A percentile compares a stretch with the other conserved stretches of the same genome.
These are phyloP conservation scores for Rhingia campestris DNA, from an alignment of 2,888 invertebrate genomes.

Conservation along the genomic window DNA sequence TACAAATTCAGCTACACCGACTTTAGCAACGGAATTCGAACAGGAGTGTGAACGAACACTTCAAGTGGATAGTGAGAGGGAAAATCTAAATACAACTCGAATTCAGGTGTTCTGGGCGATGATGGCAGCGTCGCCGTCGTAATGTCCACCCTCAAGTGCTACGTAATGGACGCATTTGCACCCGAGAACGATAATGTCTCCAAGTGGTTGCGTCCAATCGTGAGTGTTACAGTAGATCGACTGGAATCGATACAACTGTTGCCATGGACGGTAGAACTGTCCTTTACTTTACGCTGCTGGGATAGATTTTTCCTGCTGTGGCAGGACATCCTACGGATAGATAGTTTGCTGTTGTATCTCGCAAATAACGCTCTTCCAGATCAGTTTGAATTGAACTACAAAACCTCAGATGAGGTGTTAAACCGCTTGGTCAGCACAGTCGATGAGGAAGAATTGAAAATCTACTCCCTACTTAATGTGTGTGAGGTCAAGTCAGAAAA, in stretches of 20 bases:
- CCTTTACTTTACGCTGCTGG: constrained; percentile 83
- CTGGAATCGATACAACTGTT: constrained; percentile 83
- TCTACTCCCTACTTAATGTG: constrained; percentile 82
- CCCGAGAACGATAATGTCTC: constrained; percentile 84
- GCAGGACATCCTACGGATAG: constrained; percentile 84
- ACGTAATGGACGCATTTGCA: constrained; percentile 83
- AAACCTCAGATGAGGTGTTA: constrained; percentile 81
- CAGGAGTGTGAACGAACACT: constrained; percentile 84
- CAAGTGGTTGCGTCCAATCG: constrained; percentile 84
- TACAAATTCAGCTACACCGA: constrained; percentile 84
- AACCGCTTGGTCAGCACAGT: constrained; percentile 78
- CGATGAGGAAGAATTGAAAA: constrained; percentile 80
- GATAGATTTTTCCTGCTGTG: constrained; percentile 82
- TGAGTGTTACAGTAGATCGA: constrained; percentile 83
- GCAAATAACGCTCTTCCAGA: constrained; percentile 82
- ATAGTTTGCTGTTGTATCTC: constrained; percentile 83
- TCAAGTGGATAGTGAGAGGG: constrained; percentile 84
- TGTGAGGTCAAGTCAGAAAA: constrained; percentile 81
- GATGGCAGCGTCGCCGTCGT: constrained; percentile 84
- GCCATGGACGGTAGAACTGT: constrained; percentile 84
- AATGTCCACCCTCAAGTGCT: constrained; percentile 84
- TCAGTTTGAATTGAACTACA: constrained; percentile 80
- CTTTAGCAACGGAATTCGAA: constrained; percentile 84
- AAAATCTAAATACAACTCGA: constrained; percentile 82
- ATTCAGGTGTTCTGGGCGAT: constrained; percentile 79